Conservation (phyloP, 2,888 invertebrate species). For the Dendrolimus pini region DNA sequence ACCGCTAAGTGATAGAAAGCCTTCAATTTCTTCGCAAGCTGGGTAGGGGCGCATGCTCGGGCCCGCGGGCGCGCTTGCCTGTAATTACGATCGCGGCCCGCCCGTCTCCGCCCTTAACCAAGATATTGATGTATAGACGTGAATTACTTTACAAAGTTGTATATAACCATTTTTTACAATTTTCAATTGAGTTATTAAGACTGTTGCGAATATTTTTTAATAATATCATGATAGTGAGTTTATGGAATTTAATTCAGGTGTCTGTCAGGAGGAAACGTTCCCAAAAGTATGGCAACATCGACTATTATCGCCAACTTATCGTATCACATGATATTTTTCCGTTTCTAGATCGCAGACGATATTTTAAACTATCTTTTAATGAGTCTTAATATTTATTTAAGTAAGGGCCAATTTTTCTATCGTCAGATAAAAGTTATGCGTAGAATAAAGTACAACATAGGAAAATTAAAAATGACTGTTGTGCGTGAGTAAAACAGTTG, state of each 20-base stretch:
- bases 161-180: not conserved
- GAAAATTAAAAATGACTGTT: too few relatives aligned
- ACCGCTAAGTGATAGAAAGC: not conserved
- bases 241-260: too few relatives aligned
- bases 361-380: too few relatives aligned
- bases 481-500: too few relatives aligned
- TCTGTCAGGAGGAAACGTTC: too few relatives aligned
- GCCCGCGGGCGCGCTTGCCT: slow-evolving; percentile 53
- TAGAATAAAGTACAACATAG: too few relatives aligned
- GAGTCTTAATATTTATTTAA: too few relatives aligned
- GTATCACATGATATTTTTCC: slow-evolving; percentile 39
- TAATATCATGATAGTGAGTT: not conserved
- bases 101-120: slow-evolving; percentile 38
- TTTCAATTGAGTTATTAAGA: not conserved
- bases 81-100: slow-evolving; percentile 61
- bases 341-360: too few relatives aligned
- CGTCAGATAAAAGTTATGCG: too few relatives aligned
- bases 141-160: not conserved
- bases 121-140: slow-evolving; percentile 13
- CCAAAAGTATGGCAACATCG: too few relatives aligned
- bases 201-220: not conserved
- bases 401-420: too few relatives aligned
- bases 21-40: slow-evolving; percentile 41
- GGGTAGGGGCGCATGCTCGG: slow-evolving; percentile 45
- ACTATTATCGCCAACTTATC: slow-evolving; percentile 15